These are phyloP conservation scores for Ara ararauna DNA, from an alignment of 2,797 vertebrate genomes.

Conservation along the genomic window DNA sequence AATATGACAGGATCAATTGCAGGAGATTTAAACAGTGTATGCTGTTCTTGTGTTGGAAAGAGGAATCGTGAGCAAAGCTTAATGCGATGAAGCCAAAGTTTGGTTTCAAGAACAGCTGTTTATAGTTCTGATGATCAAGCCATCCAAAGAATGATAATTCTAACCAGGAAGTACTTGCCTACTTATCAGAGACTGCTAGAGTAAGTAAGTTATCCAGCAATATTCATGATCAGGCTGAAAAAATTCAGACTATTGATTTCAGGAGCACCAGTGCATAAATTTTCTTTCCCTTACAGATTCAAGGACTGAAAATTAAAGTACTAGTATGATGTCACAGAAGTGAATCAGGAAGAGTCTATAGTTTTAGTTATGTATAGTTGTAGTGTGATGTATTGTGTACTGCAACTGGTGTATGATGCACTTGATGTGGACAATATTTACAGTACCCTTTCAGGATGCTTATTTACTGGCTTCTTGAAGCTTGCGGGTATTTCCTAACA, in stretches of 20 bases:
- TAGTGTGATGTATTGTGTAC: neutral
- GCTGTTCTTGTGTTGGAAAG: constrained; percentile 23
- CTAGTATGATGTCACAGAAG: neutral
- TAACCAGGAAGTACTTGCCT: neutral
- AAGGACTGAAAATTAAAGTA: neutral
- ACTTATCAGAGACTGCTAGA: neutral
- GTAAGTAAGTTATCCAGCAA: neutral
- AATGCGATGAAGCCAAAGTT: constrained; percentile 14
- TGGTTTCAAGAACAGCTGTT: constrained; percentile 21
- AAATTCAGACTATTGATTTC: neutral
- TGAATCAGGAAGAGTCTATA: neutral
- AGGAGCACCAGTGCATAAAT: neutral
- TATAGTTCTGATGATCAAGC: constrained; percentile 22
- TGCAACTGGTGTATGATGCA: neutral
- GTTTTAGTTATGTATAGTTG: neutral
- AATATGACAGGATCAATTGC: constrained; percentile 43
- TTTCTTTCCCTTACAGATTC: neutral
- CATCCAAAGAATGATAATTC: constrained; percentile 10
- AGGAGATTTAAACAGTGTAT: constrained; percentile 22
- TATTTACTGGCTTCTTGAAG: neutral
- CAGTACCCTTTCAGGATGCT: neutral
- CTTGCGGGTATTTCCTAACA: neutral
- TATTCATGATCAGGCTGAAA: neutral
- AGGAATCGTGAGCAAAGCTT: constrained; percentile 8
- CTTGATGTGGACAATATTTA: neutral